Conservation (phyloP, 2,113 vertebrate genomes). For the Crotalus horridus region DNA sequence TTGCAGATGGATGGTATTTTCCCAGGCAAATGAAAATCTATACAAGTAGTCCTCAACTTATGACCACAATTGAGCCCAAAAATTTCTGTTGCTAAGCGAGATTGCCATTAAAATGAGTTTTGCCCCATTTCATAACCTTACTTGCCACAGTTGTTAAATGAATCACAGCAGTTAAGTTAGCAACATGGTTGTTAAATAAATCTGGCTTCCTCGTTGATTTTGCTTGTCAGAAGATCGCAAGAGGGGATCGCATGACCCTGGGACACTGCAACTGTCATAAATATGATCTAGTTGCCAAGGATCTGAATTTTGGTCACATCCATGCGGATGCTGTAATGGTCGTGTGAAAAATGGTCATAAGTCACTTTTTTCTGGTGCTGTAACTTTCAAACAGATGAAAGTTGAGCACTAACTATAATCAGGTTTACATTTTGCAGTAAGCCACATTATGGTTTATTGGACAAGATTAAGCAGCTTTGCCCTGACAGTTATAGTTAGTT, state of each 20-base stretch:
- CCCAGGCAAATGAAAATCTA: neutral
- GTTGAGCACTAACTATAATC: neutral
- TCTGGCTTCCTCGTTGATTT: no score
- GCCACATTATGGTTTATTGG: neutral
- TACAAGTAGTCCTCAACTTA: neutral
- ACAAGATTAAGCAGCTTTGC: neutral
- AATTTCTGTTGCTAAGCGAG: no score
- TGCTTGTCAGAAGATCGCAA: no score
- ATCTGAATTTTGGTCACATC: no score
- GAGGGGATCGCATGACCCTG: neutral
- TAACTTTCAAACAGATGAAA: neutral
- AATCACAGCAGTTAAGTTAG: no score
- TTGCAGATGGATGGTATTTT: neutral
- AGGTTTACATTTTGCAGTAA: neutral
- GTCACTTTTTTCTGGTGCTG: neutral
- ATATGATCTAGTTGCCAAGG: neutral
- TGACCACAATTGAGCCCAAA: neutral
- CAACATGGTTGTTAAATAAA: no score
- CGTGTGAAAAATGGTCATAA: neutral
- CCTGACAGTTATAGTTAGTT: neutral
- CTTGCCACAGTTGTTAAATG: no score
- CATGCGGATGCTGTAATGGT: no score
- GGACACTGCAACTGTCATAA: neutral
- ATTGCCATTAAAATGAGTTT: no score
- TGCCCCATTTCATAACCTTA: no score